Conservation (phyloP, 2,888 invertebrate genomes). For the Volucella zonaria region DNA sequence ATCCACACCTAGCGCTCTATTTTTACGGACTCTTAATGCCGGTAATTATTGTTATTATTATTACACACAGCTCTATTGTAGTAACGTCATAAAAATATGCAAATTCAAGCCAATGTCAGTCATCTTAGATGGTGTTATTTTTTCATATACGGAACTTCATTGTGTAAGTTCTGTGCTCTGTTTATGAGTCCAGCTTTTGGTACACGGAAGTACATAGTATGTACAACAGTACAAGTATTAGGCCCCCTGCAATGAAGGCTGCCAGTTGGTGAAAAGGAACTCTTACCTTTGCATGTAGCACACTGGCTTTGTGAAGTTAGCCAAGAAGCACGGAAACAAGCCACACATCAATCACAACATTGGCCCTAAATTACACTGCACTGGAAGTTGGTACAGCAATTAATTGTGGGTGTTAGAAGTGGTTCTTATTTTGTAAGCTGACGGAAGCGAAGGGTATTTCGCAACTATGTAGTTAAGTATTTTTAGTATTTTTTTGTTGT, state of each 20-base stretch:
- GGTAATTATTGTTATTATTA: conserved; percentile 72
- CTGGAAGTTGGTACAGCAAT: conserved; percentile 57
- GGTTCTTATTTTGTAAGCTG: conserved; percentile 55
- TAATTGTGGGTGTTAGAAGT: conserved; percentile 71
- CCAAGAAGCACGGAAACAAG: conserved; percentile 68
- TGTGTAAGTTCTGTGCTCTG: conserved; percentile 30
- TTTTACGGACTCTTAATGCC: conserved; percentile 65
- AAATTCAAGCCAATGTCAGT: conserved; percentile 69
- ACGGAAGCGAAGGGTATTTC: conserved; percentile 55
- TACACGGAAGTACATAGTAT: conserved; percentile 3
- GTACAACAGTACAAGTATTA: not conserved
- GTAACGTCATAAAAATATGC: conserved; percentile 70
- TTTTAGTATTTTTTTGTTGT: too few species aligned
- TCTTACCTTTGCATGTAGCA: conserved; percentile 48
- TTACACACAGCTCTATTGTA: conserved; percentile 61
- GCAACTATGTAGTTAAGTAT: conserved; percentile 20
- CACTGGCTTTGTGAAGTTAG: conserved; percentile 31
- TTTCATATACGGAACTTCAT: conserved; percentile 20
- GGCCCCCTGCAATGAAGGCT: conserved; percentile 11
- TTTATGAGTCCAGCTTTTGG: conserved; percentile 23
- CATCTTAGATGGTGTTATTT: conserved; percentile 60
- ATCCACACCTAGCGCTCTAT: conserved; percentile 44
- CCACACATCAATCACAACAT: conserved; percentile 71
- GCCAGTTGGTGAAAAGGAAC: conserved; percentile 28
- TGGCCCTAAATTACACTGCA: conserved; percentile 62